Evolutionary conservation across 2,113 vertebrate species (phyloP).

Genomic region (Promerops cafer): DNA sequence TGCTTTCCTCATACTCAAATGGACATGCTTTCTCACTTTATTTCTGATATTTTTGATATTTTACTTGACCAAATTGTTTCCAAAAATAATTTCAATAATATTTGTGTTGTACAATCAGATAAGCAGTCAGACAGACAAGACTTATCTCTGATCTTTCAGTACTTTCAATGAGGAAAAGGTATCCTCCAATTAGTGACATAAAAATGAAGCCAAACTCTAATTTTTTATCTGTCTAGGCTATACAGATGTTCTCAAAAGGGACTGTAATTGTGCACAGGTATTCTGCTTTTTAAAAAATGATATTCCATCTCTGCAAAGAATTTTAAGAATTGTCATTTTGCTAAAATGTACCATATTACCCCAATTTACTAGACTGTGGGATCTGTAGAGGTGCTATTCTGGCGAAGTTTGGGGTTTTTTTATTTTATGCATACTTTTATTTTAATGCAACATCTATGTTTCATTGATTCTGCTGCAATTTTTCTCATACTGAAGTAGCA

Average conservation of each 20-base stretch:
- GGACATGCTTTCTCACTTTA: background rate
- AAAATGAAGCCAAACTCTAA: background rate
- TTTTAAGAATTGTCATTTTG: rapidly evolving
- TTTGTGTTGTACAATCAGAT: background rate
- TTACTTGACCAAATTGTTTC: background rate
- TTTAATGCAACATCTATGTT: background rate
- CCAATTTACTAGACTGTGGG: background rate
- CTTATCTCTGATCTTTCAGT: background rate
- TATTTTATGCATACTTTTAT: background rate
- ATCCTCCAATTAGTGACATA: background rate
- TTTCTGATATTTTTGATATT: background rate
- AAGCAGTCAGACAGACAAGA: background rate
- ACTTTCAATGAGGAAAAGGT: background rate
- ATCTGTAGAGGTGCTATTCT: background rate
- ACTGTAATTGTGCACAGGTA: background rate
- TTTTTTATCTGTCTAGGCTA: background rate
- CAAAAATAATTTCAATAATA: background rate
- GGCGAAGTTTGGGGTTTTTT: background rate
- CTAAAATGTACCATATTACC: background rate
- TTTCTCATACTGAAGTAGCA: background rate
- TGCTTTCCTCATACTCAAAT: background rate
- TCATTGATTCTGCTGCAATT: background rate
- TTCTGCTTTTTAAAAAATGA: background rate
- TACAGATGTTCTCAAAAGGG: background rate
- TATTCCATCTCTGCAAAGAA: background rate